Evolutionary conservation across 2,888 invertebrate genomes (phyloP), one percentile per base, ranked within the genome.

Genomic region (Anaspis maculata): DNA sequence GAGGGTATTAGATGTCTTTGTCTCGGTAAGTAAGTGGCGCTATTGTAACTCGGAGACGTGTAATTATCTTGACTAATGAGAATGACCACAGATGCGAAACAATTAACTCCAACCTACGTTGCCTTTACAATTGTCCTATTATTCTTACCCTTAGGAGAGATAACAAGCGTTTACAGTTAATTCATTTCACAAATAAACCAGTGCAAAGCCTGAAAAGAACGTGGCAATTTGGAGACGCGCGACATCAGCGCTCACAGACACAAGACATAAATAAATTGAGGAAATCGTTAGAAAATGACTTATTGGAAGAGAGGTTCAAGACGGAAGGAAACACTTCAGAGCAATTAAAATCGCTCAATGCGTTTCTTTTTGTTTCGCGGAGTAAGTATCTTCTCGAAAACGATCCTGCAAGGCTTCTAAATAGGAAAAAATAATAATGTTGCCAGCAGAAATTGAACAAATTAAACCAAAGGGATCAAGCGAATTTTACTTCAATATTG

Each of bases 21-120:
- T 24, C 4, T 24, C 24, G 11, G 10, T 24, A 24, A 24, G 24
- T 10, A 24, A 24, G 4, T 24, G 12, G 9, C 24, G 11, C 41
- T 42, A 45, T 39, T 45, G 45, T 35, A 22, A 15, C 37, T 19
- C 19, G 13, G 38, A 38, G 43, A 45, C 40, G 42, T 40, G 40
- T 46, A 49, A 51, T 51, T 51, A 43, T 44, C 46, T 41, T 38
- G 39, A 39, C 46, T 48, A 48, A 51, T 42, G 48, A 51, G 48
- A 46, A 47, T 50, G 51, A 48, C 49, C 48, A 41, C 42, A 45
- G 47, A 48, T 40, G 47, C 41, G 48, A 47, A 44, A 50, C 48
- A 51, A 51, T 51, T 45, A 48, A 46, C 42, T 39, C 39, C 41
- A 29, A 39, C 28, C 41, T 27, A 39, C 28, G 29, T 30, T 38